A percentile compares a stretch with the other conserved stretches of the same genome.
phyloP scores from a whole-genome alignment of 2,113 vertebrate species.

The Varanus salvator region DNA sequence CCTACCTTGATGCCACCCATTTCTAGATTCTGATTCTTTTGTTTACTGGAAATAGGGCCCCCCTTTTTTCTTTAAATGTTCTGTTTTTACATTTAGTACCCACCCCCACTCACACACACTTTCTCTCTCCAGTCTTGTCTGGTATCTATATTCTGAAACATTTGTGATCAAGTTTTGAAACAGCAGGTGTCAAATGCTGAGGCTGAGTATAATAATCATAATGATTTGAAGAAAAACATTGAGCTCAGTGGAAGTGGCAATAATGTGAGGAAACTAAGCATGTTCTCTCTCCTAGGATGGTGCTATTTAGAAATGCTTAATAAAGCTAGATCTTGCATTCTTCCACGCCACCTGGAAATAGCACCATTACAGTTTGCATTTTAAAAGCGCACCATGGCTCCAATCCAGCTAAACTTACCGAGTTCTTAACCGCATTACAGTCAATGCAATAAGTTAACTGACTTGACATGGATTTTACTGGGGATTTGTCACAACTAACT shows the following conservation, averaged over 20 bases:
- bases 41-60: not conserved
- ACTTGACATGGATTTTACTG: not conserved
- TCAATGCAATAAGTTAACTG: not conserved
- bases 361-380: slow-evolving; percentile 48
- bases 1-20: slow-evolving; percentile 31
- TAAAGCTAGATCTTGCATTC: slow-evolving; percentile 46
- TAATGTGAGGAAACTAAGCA: slow-evolving; percentile 45
- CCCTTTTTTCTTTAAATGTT: slow-evolving; percentile 15
- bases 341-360: slow-evolving; percentile 47
- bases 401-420: not conserved
- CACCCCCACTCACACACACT: not conserved
- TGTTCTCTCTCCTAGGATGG: slow-evolving; percentile 36
- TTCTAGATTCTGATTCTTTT: slow-evolving; percentile 6
- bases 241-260: slow-evolving; percentile 29
- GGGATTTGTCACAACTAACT: not conserved
- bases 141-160: slow-evolving; percentile 53
- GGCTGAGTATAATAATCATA: slow-evolving; percentile 63
- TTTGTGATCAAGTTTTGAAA: slow-evolving; percentile 64
- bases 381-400: slow-evolving; percentile 31
- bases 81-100: slow-evolving; percentile 29
- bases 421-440: slow-evolving; percentile 5
- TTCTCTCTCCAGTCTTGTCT: slow-evolving; percentile 45
- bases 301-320: slow-evolving; percentile 63
- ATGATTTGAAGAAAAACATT: slow-evolving; percentile 62
- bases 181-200: slow-evolving; percentile 64